A percentile compares a stretch with the other conserved stretches of the same genome.
These are phyloP conservation scores for Morus bassanus DNA, from an alignment of 2,797 vertebrate species.

Conservation along the genomic window DNA sequence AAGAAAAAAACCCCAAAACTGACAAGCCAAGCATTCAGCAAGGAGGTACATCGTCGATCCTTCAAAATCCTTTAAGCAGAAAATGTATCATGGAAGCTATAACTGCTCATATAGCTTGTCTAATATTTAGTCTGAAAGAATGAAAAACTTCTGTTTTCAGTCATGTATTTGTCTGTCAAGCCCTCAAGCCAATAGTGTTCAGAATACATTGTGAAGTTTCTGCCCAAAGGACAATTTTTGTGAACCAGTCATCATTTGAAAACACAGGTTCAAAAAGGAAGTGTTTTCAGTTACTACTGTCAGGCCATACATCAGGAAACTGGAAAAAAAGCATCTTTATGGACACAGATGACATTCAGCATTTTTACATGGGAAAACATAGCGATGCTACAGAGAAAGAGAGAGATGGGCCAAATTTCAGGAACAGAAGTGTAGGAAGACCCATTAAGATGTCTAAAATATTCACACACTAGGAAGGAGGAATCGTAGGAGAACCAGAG, in stretches of 20 bases:
- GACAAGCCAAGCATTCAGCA: neutral
- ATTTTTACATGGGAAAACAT: neutral
- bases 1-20: neutral
- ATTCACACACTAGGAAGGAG: neutral
- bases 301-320: neutral
- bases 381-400: neutral
- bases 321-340: neutral
- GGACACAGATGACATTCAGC: neutral
- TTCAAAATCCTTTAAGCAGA: neutral
- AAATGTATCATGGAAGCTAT: neutral
- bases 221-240: neutral
- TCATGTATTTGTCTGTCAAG: neutral
- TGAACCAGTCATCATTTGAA: neutral
- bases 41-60: neutral
- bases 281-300: neutral
- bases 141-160: neutral
- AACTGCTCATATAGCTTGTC: neutral
- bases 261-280: neutral
- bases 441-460: neutral
- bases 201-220: neutral
- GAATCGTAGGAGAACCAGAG: neutral
- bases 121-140: neutral
- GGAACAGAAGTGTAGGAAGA: neutral
- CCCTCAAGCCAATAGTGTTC: neutral
- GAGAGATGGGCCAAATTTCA: neutral